Evolutionary conservation across 1,140 invertebrate species (phyloP).

Genomic region (Chrysopa pallens): DNA sequence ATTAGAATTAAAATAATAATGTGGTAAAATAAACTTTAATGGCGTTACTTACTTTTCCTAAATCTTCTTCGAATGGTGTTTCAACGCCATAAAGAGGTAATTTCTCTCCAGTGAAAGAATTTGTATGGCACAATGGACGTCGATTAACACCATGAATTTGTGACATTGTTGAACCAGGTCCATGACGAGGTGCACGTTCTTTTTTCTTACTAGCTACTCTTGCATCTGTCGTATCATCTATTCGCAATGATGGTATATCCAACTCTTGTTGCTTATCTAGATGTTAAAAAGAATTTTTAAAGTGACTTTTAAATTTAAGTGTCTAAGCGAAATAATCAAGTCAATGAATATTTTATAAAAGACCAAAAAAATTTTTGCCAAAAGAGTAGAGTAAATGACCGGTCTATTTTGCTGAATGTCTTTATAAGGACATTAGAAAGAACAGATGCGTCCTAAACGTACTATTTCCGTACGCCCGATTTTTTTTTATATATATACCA

Average conservation of each 20-base stretch:
- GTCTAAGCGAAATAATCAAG: too few relatives aligned
- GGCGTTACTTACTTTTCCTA: slow-evolving; percentile 47
- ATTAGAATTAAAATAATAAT: neutral
- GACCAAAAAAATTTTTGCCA: too few relatives aligned
- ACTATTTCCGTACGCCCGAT: too few relatives aligned
- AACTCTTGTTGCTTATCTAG: slow-evolving; percentile 92
- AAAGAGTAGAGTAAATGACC: too few relatives aligned
- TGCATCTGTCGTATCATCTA: slow-evolving; percentile 47
- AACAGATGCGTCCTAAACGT: too few relatives aligned
- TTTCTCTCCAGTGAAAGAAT: slow-evolving; percentile 77
- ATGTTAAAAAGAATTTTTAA: slow-evolving; percentile 14
- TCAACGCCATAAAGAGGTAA: slow-evolving; percentile 86
- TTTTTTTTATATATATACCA: too few relatives aligned
- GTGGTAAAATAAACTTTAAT: neutral
- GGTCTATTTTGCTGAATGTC: too few relatives aligned
- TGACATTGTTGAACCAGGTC: slow-evolving; percentile 51
- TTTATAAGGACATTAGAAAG: too few relatives aligned
- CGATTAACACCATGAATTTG: slow-evolving; percentile 82
- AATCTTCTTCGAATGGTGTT: slow-evolving; percentile 71
- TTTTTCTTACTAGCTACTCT: slow-evolving; percentile 35
- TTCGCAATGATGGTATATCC: slow-evolving; percentile 71
- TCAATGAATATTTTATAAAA: too few relatives aligned
- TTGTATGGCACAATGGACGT: slow-evolving; percentile 68
- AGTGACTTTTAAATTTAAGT: neutral
- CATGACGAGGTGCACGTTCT: slow-evolving; percentile 32